Conservation (phyloP, 2,113 vertebrate genomes). For the Trinectes maculatus region DNA sequence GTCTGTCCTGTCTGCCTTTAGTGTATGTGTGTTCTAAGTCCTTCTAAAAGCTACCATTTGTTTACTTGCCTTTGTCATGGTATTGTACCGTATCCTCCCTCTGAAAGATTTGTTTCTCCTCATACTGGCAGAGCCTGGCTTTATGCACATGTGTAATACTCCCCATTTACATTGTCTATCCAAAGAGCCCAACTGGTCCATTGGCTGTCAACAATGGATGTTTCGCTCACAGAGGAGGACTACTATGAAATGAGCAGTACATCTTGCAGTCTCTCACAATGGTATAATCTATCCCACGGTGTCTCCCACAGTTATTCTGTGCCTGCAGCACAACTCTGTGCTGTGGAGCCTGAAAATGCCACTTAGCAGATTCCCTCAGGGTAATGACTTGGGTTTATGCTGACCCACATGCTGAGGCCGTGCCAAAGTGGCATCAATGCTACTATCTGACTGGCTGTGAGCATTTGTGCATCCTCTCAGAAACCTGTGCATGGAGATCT, state of each 20-base stretch:
- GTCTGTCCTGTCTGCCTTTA: constrained; percentile 73
- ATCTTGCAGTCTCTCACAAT: constrained; percentile 42
- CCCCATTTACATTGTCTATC: constrained; percentile 61
- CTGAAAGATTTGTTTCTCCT: constrained; percentile 63
- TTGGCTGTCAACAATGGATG: constrained; percentile 51
- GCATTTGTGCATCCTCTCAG: constrained; percentile 59
- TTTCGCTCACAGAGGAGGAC: constrained; percentile 30
- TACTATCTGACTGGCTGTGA: constrained; percentile 62
- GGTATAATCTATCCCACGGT: constrained; percentile 55
- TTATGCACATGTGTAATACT: constrained; percentile 59
- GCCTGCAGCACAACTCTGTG: constrained; percentile 54
- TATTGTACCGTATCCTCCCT: constrained; percentile 68
- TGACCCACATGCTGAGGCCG: constrained; percentile 58
- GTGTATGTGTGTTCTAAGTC: constrained; percentile 71
- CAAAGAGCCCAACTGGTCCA: constrained; percentile 68
- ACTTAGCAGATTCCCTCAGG: constrained; percentile 69
- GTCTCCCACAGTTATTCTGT: constrained; percentile 49
- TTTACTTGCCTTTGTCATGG: constrained; percentile 59
- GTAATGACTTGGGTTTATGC: constrained; percentile 54
- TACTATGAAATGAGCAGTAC: constrained; percentile 46
- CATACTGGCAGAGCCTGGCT: constrained; percentile 62
- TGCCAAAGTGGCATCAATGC: constrained; percentile 51
- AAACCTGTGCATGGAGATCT: constrained; percentile 15
- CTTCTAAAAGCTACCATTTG: constrained; percentile 65
- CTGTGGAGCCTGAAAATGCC: constrained; percentile 66